Base-by-base conservation (phyloP, 1,140 invertebrate genomes). In the Venustaconcha ellipsiformis region DNA sequence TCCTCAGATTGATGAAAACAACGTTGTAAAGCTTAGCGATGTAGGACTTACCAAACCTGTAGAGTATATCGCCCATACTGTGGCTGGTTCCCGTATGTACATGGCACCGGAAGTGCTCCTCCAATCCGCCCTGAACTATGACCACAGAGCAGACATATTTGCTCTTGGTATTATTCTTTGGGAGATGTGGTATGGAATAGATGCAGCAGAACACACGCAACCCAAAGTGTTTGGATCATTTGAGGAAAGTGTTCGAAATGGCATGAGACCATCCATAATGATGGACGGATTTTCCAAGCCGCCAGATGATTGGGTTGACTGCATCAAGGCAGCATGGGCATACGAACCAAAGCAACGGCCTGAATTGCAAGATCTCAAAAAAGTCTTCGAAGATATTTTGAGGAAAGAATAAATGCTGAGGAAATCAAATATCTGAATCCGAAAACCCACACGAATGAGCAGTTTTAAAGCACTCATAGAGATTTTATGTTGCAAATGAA, bases 111-210 rank as follows among this genome's bases (percentile, higher is more conserved):
- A 89, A 76, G 79, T 88, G 14, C 76, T 85, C 0, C 66, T 83
- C 14, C 70, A 76, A 48, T 66, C 56, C 11, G 37, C 6, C 4
- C 67, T 70, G 59, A 76, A 76, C 12, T 82, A 79, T 59, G 71
- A 82, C 59, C 23, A 79, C 23, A 77, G 77, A 60, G 79, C 81
- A 0, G 81, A 82, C 57, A 80, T 82, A 57, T 82, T 79, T 58
- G 78, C 82, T 70, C 37, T 87, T n/a, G 83, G 66, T 6, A 81
- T 86, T 37, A 83, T 87, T 17, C 48, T 86, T 18, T 87, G 86
- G 86, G 86, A 87, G 74, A 81, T 87, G 76, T 87, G 86, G 86
- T 87, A 86, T 59, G 86, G 84, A 3, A 68, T 75, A 14, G 86
- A 86, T 71, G 82, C 80, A 3, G 83, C 82, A 30, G 81, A 82